Evolutionary conservation across 2,113 vertebrate genomes (phyloP), one percentile per base, ranked within the genome.

Genomic region (Misgurnus anguillicaudatus): DNA sequence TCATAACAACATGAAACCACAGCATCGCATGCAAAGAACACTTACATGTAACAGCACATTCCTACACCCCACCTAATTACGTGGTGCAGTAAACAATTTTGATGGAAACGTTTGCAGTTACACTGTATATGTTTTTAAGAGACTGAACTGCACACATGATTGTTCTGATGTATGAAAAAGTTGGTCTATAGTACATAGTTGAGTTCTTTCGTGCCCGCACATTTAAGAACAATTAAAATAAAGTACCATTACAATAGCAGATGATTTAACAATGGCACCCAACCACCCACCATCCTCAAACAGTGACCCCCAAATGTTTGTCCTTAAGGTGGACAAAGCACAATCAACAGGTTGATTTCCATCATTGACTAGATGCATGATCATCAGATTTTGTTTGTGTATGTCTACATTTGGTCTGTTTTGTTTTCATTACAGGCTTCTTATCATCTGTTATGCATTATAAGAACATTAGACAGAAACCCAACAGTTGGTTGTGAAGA

Each of bases 201-300:
- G 47, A 36, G 68, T 31, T 57, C 36, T 8, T 71, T 39, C 14
- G 17, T 71, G 68, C 38, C 9, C 19, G 48, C 31, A 4, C 68
- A 39, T 24, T 51, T 69, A 53, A 69, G 24, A 53, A 51, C 67
- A 69, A 53, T 57, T 71, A 55, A 71, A 57, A 55, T 57, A 3
- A 57, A 39, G 10, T n/a, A 39, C n/a, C 21, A 69, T 69, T 53
- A 36, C 21, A 5, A 38, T 42, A 9, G 6, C 41, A 42, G 24
- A 31, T 31, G 24, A 31, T 31, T 31, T 31, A 31, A 31, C 24
- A 31, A 31, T 31, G 24, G 24, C 24, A 31, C 24, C 24, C 24
- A 31, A 3, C 24, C 24, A 31, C 24, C 24, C 24, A 31, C 24
- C 24, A 31, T 31, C 24, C 24, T 31, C 24, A 31, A 31, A 31